Evolutionary conservation across 2,888 invertebrate species (phyloP).

Genomic region (Oscheius sp.): DNA sequence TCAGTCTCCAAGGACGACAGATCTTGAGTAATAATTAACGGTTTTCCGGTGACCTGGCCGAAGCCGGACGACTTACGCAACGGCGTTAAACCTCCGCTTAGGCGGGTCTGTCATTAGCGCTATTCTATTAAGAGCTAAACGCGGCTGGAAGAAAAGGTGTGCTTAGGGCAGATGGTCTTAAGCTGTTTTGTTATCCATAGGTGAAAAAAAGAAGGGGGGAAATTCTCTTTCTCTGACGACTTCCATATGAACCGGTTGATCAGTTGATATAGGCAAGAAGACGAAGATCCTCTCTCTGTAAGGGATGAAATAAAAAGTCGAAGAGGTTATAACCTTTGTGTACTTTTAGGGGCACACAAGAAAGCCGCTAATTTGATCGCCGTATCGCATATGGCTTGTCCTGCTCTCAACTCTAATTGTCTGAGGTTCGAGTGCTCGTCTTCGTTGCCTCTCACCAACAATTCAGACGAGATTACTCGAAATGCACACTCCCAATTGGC

Average conservation of each 20-base stretch:
- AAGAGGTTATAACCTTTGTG: constrained; percentile 20
- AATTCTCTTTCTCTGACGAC: neutral
- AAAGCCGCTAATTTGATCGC: constrained; percentile 36
- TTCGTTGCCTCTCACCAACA: constrained; percentile 35
- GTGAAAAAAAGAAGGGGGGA: neutral
- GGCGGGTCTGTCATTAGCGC: constrained; percentile 29
- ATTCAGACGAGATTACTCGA: constrained; percentile 37
- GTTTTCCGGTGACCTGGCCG: constrained; percentile 32
- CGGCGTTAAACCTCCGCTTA: constrained; percentile 21
- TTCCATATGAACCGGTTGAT: neutral
- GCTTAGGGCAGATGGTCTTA: neutral
- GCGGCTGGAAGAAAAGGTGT: constrained; percentile 12
- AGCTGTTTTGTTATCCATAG: neutral
- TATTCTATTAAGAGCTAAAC: constrained; percentile 8
- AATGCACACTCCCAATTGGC: constrained; percentile 53
- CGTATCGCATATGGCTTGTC: constrained; percentile 43
- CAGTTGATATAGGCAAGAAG: neutral
- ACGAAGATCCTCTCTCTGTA: neutral
- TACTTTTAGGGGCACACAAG: constrained; percentile 2
- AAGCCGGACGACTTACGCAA: constrained; percentile 20
- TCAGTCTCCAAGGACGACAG: constrained; percentile 22
- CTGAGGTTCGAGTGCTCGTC: constrained; percentile 29
- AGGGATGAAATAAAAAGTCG: neutral
- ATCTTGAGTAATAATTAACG: constrained; percentile 21
- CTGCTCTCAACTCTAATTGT: constrained; percentile 40